Evolutionary conservation across 2,888 invertebrate species (phyloP).

Genomic region (Drosophila monieri): DNA sequence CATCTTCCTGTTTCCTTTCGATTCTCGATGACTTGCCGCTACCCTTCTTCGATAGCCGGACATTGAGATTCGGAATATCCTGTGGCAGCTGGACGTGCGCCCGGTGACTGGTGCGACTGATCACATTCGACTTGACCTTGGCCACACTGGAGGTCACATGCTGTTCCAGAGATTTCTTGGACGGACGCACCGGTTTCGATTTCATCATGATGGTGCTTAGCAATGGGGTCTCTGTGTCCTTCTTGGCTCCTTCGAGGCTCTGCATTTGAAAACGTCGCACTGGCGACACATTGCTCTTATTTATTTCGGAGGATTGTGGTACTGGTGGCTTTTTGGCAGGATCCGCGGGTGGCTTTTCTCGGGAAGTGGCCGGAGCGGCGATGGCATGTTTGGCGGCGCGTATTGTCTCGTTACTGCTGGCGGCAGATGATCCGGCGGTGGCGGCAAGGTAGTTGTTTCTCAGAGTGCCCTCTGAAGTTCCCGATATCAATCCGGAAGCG

Average conservation of each 20-base stretch:
- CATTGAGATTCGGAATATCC: background rate
- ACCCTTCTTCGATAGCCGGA: too few relatives aligned
- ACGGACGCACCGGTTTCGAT: background rate
- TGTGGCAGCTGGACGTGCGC: background rate
- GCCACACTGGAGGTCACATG: background rate
- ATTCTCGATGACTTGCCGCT: too few relatives aligned
- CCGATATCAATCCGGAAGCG: too few relatives aligned
- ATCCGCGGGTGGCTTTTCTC: background rate
- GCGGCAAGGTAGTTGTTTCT: background rate
- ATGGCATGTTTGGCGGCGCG: background rate
- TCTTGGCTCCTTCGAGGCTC: background rate
- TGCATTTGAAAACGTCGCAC: background rate
- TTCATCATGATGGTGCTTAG: background rate
- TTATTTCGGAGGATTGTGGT: background rate
- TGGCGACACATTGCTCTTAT: background rate
- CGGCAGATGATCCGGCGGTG: background rate
- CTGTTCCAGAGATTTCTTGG: background rate
- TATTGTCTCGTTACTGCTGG: too few relatives aligned
- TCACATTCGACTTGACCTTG: background rate
- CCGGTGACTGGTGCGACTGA: conserved; percentile 24
- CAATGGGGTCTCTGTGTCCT: background rate
- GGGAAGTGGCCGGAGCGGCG: background rate
- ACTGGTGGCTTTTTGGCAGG: background rate
- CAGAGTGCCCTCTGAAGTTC: too few relatives aligned
- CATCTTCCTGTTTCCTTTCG: background rate